phyloP scores from a whole-genome alignment of 2,113 vertebrate species.

The Mustela lutreola region DNA sequence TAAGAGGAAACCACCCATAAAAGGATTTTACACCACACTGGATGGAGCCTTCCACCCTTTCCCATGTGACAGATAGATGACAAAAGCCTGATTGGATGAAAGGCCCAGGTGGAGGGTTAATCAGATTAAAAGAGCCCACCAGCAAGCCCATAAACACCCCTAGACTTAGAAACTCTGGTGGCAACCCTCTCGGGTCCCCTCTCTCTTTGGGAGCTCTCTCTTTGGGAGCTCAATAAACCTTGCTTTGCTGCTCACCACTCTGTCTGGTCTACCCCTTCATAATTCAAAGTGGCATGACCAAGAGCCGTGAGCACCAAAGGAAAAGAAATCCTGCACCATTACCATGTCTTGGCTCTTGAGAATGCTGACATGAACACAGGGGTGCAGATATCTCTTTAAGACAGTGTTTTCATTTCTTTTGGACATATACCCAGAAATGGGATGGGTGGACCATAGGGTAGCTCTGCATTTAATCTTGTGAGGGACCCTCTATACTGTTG shows the following conservation, averaged over 20 bases:
- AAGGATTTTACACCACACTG: neutral
- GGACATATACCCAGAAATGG: neutral
- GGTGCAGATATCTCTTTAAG: neutral
- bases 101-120: neutral
- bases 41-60: neutral
- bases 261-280: neutral
- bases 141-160: neutral
- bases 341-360: neutral
- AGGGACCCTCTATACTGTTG: neutral
- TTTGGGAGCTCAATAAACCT: neutral
- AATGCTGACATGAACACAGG: neutral
- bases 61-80: neutral
- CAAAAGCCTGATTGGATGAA: neutral
- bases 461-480: neutral
- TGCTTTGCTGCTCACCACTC: neutral
- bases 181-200: neutral
- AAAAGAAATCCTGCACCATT: neutral
- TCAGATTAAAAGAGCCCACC: neutral
- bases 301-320: neutral
- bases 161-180: neutral
- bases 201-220: neutral
- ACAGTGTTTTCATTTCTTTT: neutral
- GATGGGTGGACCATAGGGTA: neutral
- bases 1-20: neutral
- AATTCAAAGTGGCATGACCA: neutral